Percentiles rank a stretch among this genome's conserved stretches.
Conservation (phyloP, 2,888 invertebrate genomes). For the Sesia apiformis region DNA sequence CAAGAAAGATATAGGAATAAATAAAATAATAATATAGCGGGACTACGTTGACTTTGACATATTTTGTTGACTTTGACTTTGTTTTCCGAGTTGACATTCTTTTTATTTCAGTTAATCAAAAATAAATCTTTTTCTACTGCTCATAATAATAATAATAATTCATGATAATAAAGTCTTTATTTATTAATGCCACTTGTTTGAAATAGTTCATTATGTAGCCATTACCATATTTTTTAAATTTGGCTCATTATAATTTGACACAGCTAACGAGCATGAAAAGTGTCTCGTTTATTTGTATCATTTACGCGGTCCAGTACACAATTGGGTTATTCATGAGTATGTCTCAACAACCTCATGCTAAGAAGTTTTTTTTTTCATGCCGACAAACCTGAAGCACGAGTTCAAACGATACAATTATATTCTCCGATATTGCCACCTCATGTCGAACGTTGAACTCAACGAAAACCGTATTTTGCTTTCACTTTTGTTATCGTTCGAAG, state of each 20-base stretch:
- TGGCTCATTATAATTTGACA: background rate
- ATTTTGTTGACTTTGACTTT: too few species aligned
- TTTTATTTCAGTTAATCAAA: too few species aligned
- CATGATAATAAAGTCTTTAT: background rate
- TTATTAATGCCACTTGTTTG: background rate
- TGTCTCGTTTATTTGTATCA: slow-evolving; percentile 1
- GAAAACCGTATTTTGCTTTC: slow-evolving; percentile 38
- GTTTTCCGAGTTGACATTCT: too few species aligned
- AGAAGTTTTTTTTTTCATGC: slow-evolving; percentile 9
- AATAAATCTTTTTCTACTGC: background rate
- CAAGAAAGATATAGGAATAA: too few species aligned
- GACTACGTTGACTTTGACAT: too few species aligned
- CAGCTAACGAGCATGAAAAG: background rate
- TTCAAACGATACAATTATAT: background rate
- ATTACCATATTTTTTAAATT: too few species aligned
- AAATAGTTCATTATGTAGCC: too few species aligned
- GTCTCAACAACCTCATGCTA: slow-evolving; percentile 27
- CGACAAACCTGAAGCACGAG: background rate
- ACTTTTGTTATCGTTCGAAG: slow-evolving; percentile 36
- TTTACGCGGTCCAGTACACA: slow-evolving; percentile 26
- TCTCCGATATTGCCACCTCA: slow-evolving; percentile 17
- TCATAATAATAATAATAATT: background rate
- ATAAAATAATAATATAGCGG: too few species aligned
- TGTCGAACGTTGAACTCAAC: slow-evolving; percentile 40
- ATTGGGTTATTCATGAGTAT: slow-evolving; percentile 26